These are phyloP conservation scores for Ammodytes marinus DNA, from an alignment of 2,113 vertebrate species.

Conservation along the genomic window DNA sequence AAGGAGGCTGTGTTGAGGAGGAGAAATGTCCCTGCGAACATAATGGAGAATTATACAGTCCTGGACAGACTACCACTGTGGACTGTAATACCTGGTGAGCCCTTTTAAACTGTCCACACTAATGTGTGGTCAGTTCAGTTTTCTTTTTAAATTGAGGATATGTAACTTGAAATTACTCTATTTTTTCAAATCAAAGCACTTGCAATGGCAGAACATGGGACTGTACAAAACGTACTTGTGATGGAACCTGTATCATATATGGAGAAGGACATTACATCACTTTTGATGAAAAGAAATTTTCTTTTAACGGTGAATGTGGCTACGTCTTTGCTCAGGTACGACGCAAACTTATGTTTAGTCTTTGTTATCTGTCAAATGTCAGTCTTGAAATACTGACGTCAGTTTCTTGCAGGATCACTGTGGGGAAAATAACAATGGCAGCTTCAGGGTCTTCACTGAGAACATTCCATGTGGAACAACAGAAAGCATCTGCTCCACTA, in stretches of 20 bases:
- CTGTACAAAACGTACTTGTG: constrained; percentile 88
- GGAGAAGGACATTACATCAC: constrained; percentile 94
- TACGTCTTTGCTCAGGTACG: constrained; percentile 92
- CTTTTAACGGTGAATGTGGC: constrained; percentile 91
- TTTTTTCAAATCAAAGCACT: constrained; percentile 81
- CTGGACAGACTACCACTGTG: constrained; percentile 86
- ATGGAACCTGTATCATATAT: constrained; percentile 89
- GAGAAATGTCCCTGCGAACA: constrained; percentile 90
- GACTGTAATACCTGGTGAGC: constrained; percentile 94
- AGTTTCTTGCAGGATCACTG: constrained; percentile 88
- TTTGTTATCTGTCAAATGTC: constrained; percentile 1
- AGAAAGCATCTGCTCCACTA: constrained; percentile 91
- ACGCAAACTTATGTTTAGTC: neutral
- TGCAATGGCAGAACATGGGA: constrained; percentile 89
- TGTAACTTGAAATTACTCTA: neutral
- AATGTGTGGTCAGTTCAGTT: neutral
- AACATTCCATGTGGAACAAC: constrained; percentile 90
- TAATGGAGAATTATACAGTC: constrained; percentile 84
- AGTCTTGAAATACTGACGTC: constrained; percentile 23
- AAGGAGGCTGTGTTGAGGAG: constrained; percentile 86
- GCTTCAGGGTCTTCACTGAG: constrained; percentile 90
- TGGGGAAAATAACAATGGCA: constrained; percentile 69
- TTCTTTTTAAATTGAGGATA: neutral
- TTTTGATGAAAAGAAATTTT: constrained; percentile 91
- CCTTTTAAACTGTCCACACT: neutral